phyloP scores from a whole-genome alignment of 2,113 vertebrate species.

The Sisor rabdophorus region DNA sequence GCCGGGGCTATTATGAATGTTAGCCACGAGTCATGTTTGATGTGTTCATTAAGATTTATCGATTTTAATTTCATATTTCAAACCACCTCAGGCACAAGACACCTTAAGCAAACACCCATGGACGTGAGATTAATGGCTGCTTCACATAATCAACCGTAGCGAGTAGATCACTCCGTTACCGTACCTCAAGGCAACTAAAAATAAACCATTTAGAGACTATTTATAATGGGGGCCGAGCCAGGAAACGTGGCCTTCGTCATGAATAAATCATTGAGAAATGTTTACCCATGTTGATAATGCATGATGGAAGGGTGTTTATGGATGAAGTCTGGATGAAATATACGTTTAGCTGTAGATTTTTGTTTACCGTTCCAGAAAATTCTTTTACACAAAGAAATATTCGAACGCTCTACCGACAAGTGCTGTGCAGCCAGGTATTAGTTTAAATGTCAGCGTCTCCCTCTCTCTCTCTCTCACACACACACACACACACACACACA shows the following conservation, averaged over 20 bases:
- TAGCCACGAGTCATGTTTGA: slow-evolving; percentile 47
- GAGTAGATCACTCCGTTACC: slow-evolving; percentile 56
- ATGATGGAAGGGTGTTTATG: slow-evolving; percentile 29
- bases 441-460: not conserved
- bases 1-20: slow-evolving; percentile 25
- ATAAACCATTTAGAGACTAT: slow-evolving; percentile 47
- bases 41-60: slow-evolving; percentile 56
- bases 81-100: slow-evolving; percentile 55
- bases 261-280: slow-evolving; percentile 46
- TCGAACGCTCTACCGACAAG: not conserved
- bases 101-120: slow-evolving; percentile 55
- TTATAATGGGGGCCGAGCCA: slow-evolving; percentile 35
- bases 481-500: not conserved
- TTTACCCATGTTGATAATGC: slow-evolving; percentile 42
- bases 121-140: slow-evolving; percentile 67
- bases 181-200: slow-evolving; percentile 45
- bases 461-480: not conserved
- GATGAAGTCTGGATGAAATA: slow-evolving; percentile 27
- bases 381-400: not conserved
- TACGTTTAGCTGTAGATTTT: not conserved
- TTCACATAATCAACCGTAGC: slow-evolving; percentile 52
- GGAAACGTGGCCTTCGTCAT: slow-evolving; percentile 33
- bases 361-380: not conserved
- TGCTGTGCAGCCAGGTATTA: not conserved
- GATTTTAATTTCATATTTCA: slow-evolving; percentile 63